Percentiles rank a stretch among this genome's conserved stretches.
These are phyloP conservation scores for Corythornis madagascariensis DNA, from an alignment of 2,113 vertebrate genomes.

Conservation along the genomic window DNA sequence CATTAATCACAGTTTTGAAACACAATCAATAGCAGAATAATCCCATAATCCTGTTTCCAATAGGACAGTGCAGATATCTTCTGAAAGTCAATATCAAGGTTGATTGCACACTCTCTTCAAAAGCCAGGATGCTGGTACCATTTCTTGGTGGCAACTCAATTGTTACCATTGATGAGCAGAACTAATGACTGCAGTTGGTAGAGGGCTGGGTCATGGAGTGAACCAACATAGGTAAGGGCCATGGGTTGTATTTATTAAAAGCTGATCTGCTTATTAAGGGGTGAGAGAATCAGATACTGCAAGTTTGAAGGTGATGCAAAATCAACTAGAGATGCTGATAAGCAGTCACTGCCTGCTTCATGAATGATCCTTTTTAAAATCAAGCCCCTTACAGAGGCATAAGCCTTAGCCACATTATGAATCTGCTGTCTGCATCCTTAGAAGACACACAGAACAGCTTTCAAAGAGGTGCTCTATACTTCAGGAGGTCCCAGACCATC, in stretches of 20 bases:
- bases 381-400: neutral
- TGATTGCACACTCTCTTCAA: neutral
- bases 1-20: neutral
- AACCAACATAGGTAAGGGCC: neutral
- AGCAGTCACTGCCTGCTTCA: neutral
- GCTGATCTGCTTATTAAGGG: neutral
- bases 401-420: neutral
- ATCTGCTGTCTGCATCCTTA: neutral
- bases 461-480: neutral
- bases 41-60: conserved; percentile 13
- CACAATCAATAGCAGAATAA: neutral
- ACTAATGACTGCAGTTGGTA: neutral
- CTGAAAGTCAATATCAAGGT: neutral
- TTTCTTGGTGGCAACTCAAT: neutral
- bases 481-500: neutral
- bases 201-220: neutral
- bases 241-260: neutral
- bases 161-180: accelerated
- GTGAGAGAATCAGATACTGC: neutral
- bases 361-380: neutral
- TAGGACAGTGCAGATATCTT: neutral
- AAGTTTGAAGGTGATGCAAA: neutral
- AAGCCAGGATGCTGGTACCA: neutral
- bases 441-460: neutral
- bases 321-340: neutral